A percentile compares a stretch with the other conserved stretches of the same genome.
These are phyloP conservation scores for Temnothorax ravouxi DNA, from an alignment of 2,888 invertebrate genomes.

Conservation along the genomic window DNA sequence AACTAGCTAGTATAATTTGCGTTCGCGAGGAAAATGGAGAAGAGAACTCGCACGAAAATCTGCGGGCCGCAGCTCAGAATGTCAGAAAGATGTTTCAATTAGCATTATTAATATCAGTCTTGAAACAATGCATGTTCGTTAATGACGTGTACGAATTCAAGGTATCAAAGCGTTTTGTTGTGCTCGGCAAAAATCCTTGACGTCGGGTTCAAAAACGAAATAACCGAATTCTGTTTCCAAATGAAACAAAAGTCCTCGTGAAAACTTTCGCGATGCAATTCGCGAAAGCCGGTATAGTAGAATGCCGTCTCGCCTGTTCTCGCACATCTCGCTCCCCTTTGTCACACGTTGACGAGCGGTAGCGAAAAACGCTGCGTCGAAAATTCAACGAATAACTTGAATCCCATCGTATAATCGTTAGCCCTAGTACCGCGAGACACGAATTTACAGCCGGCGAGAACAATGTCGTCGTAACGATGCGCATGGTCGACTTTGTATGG, in stretches of 20 bases:
- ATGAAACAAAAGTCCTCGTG: slow-evolving; percentile 30
- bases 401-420: slow-evolving; percentile 66
- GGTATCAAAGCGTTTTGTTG: not conserved
- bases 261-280: slow-evolving; percentile 25
- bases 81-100: slow-evolving; percentile 34
- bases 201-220: slow-evolving; percentile 9
- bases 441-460: slow-evolving; percentile 70
- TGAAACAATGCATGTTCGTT: slow-evolving; percentile 7
- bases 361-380: slow-evolving; percentile 39
- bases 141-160: not conserved
- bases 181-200: slow-evolving; percentile 19
- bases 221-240: not conserved
- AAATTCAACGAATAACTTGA: slow-evolving; percentile 65
- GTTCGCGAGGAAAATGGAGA: slow-evolving; percentile 20
- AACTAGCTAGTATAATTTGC: slow-evolving; percentile 40
- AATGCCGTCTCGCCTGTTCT: slow-evolving; percentile 26
- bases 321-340: slow-evolving; percentile 26
- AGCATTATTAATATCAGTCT: slow-evolving; percentile 44
- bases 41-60: slow-evolving; percentile 25
- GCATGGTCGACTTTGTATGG: slow-evolving; percentile 59
- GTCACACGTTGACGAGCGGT: slow-evolving; percentile 40
- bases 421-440: slow-evolving; percentile 54
- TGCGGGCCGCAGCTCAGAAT: not conserved
- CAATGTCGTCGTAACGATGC: slow-evolving; percentile 74
- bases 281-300: not conserved